These are phyloP conservation scores for Dipodomys merriami DNA, from an alignment of 2,113 vertebrate genomes.

Conservation along the genomic window DNA sequence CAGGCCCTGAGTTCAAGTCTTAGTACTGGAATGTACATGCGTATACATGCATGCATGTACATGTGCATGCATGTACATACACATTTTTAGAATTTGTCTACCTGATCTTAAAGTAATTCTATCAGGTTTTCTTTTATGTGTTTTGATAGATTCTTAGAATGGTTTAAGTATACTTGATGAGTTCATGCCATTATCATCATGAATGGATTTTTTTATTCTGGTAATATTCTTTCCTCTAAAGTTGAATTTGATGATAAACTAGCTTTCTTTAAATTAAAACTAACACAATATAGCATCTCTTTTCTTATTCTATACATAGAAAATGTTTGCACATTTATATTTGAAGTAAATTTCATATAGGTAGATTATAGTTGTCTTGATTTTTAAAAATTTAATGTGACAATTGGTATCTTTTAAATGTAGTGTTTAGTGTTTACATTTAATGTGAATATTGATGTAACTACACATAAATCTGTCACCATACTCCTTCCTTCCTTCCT, in stretches of 20 bases:
- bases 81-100: no score
- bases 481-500: no score
- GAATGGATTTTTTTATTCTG: background rate
- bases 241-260: background rate
- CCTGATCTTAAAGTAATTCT: background rate
- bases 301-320: background rate
- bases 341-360: constrained; percentile 22
- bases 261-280: constrained; percentile 21
- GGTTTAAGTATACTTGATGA: background rate
- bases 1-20: no score
- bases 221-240: background rate
- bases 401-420: background rate
- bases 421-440: background rate
- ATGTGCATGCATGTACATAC: no score
- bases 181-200: background rate
- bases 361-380: background rate
- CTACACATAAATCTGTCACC: background rate
- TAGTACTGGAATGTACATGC: no score
- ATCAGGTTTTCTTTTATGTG: background rate
- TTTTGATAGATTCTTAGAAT: background rate
- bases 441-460: background rate
- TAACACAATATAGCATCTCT: background rate
- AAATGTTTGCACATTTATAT: background rate
- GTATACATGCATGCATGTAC: no score
- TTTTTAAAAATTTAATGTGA: background rate